Percentiles rank a stretch among this genome's conserved stretches.
phyloP scores from a whole-genome alignment of 2,888 invertebrate species.

The Alentia gelatinosa region DNA sequence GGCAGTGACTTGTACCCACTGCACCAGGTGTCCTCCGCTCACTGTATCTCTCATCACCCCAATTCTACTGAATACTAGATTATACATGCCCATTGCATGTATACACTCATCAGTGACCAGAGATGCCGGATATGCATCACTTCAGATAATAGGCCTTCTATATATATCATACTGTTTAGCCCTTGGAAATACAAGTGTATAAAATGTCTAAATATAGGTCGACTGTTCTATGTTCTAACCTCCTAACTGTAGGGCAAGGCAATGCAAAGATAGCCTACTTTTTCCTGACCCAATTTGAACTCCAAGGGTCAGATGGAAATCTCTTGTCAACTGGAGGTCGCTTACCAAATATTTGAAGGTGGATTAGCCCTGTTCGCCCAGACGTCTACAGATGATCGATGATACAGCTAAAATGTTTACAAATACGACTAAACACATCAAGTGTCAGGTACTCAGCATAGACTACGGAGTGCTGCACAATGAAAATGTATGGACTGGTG shows the following conservation, averaged over 20 bases:
- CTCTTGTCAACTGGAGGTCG: not conserved
- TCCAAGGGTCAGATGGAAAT: not conserved
- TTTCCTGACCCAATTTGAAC: slow-evolving; percentile 6
- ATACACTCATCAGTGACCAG: no score
- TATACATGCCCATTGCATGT: no score
- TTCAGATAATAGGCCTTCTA: no score
- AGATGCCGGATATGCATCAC: no score
- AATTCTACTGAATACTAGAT: no score
- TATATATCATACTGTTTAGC: no score
- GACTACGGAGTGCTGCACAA: not conserved
- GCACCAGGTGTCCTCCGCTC: no score
- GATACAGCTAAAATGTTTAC: slow-evolving; percentile 39
- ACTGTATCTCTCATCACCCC: no score
- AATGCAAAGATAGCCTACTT: not conserved
- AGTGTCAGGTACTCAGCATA: not conserved
- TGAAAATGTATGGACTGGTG: not conserved
- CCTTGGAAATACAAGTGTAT: not conserved
- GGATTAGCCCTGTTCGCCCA: not conserved
- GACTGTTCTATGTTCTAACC: not conserved
- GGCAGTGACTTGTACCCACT: no score
- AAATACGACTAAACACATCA: slow-evolving; percentile 31
- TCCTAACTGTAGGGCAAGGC: not conserved
- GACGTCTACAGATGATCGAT: slow-evolving; percentile 19
- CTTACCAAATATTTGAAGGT: not conserved
- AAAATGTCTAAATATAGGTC: not conserved